Conservation (phyloP, 2,888 invertebrate genomes). For the Epsilonema sp. region DNA sequence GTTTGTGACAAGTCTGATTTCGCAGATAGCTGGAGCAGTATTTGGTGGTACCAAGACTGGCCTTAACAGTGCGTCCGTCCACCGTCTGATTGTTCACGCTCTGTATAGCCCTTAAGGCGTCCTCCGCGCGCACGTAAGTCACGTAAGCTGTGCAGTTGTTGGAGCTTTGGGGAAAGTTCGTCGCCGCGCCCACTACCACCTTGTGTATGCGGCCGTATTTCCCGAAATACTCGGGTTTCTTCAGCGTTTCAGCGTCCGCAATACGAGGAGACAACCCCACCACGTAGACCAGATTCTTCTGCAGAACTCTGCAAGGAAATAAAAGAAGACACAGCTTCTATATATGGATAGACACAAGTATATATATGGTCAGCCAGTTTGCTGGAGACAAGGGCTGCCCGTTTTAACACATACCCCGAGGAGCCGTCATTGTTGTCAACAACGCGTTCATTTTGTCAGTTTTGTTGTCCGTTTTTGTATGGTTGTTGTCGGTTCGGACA, state of each 20-base stretch:
- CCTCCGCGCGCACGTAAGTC: conserved; percentile 65
- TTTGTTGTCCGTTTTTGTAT: no score
- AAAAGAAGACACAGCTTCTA: no score
- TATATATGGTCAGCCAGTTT: no score
- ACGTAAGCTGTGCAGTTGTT: conserved; percentile 62
- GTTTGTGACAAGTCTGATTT: conserved; percentile 88
- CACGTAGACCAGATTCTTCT: conserved; percentile 97
- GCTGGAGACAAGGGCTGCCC: background rate
- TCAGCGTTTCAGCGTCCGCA: conserved; percentile 86
- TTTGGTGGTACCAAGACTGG: conserved; percentile 94
- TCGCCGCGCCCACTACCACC: conserved; percentile 96
- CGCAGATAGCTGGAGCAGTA: conserved; percentile 99
- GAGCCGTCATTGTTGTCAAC: no score
- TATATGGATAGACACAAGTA: background rate
- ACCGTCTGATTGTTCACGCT: conserved; percentile 88
- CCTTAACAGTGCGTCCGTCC: conserved; percentile 85
- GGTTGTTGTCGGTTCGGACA: no score
- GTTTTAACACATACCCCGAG: no score
- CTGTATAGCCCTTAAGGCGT: conserved; percentile 86
- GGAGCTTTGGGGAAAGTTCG: conserved; percentile 37
- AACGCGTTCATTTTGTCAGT: no score
- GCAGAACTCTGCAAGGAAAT: no score
- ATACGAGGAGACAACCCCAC: conserved; percentile 86
- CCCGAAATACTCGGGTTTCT: conserved; percentile 96
- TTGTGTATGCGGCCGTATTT: conserved; percentile 99